Base-by-base conservation (phyloP, 1,140 invertebrate genomes). In the Orussus abietinus region DNA sequence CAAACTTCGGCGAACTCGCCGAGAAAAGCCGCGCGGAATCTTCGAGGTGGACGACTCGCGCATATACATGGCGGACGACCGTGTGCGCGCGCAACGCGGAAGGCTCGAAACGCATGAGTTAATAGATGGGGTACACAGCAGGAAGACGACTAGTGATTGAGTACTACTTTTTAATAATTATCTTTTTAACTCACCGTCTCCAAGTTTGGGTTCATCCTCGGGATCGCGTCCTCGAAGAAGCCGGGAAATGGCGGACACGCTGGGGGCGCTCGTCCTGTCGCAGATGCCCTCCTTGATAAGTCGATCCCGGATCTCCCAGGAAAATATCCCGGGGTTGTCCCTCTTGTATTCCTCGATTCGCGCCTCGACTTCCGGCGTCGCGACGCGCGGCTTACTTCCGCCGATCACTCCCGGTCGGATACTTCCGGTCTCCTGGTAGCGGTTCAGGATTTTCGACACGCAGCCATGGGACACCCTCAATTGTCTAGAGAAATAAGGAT, bases 291-390 rank as follows among this genome's bases (percentile, higher is more conserved):
- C 88, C 58, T 85, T 86, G 55, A 86, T 86, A 50, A 88, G 67
- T 53, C 88, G 79, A 56, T 94, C 91, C 17, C 90, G 71, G 32
- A 94, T 92, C 75, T 95, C 91, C 87, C 88, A 94, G 21, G 86
- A 88, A 72, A 93, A 95, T 53, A 94, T 89, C 30, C 86, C 84
- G 0, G 91, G 90, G 72, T 92, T 92, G 53, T 85, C 86, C 25
- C 82, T 75, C 57, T 90, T 92, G 66, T 92, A 92, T 45, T 89
- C 83, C 51, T 92, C 88, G 47, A 95, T 92, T 49, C 85, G 78
- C 18, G 77, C 77, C 55, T 93, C 90, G 3, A 90, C 83, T 51
- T 89, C 86, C 0, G 87, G 86, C 0, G 85, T 87, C 6, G 86
- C 82, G 0, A 86, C 82, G 4, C 85, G 69, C 0, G 86, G 86